These are phyloP conservation scores for Bombyx mori DNA, from an alignment of 1,140 invertebrate species.

Conservation along the genomic window DNA sequence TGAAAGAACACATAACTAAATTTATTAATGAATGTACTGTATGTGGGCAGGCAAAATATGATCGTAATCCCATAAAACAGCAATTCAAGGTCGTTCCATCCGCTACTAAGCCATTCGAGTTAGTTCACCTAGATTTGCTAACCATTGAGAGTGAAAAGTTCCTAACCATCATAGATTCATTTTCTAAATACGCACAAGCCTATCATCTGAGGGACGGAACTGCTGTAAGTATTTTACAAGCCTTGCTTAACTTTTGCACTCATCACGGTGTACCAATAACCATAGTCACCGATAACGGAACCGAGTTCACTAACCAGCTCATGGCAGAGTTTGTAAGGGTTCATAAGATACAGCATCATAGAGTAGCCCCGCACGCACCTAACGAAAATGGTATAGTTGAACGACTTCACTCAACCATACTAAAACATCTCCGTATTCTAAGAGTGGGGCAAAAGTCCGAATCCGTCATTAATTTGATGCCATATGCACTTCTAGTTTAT, in stretches of 20 bases:
- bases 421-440: slow-evolving; percentile 4
- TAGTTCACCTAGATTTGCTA: slow-evolving; percentile 2
- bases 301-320: slow-evolving; percentile 6
- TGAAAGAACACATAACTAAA: slow-evolving; percentile 8
- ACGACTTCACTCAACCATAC: slow-evolving; percentile 1
- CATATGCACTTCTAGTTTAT: not conserved
- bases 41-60: slow-evolving; percentile 5
- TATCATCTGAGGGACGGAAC: slow-evolving; percentile 1
- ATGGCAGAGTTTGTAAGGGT: not conserved
- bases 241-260: slow-evolving; percentile 1
- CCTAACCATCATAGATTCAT: slow-evolving; percentile 2
- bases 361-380: not conserved
- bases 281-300: slow-evolving; percentile 2
- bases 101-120: slow-evolving; percentile 1
- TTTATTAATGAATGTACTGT: slow-evolving; percentile 6
- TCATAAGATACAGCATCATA: slow-evolving; percentile 6
- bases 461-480: not conserved
- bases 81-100: slow-evolving; percentile 3
- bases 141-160: slow-evolving; percentile 3
- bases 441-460: not conserved
- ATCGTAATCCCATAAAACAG: slow-evolving; percentile 1
- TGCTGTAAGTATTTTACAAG: not conserved
- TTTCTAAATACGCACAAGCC: slow-evolving; percentile 5
- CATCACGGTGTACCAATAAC: slow-evolving; percentile 4
- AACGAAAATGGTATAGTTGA: slow-evolving; percentile 5